Evolutionary conservation across 1,140 invertebrate genomes (phyloP).

Genomic region (Laupala kohalensis): DNA sequence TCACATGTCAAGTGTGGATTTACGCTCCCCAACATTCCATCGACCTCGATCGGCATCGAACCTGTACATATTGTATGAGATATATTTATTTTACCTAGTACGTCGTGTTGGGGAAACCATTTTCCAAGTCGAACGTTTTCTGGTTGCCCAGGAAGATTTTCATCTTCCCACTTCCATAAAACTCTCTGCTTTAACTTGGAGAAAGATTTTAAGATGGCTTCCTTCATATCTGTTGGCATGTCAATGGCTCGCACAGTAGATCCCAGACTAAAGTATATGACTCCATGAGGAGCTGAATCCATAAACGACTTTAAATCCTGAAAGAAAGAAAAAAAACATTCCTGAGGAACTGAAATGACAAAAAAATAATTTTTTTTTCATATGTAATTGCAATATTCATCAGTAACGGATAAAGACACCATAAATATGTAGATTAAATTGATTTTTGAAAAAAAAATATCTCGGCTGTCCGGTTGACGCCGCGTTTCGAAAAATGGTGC

Average conservation of each 20-base stretch:
- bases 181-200: constrained; percentile 41
- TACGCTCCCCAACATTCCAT: too few species aligned
- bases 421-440: too few species aligned
- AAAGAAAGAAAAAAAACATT: constrained; percentile 22
- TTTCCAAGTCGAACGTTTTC: constrained; percentile 42
- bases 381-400: too few species aligned
- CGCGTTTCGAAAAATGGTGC: too few species aligned
- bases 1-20: too few species aligned
- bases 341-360: too few species aligned
- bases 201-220: constrained; percentile 36
- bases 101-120: constrained; percentile 55
- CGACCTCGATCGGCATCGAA: too few species aligned
- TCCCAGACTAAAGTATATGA: constrained; percentile 32
- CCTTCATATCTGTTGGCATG: constrained; percentile 22
- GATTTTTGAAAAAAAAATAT: too few species aligned
- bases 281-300: constrained; percentile 23
- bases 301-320: constrained; percentile 23
- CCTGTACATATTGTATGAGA: constrained; percentile 20
- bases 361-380: too few species aligned
- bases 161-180: constrained; percentile 45
- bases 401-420: too few species aligned
- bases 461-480: too few species aligned
- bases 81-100: constrained; percentile 29
- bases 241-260: constrained; percentile 26
- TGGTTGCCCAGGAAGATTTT: constrained; percentile 30